Base-by-base conservation (phyloP, 2,113 vertebrate species). In the Bubo blakistoni region DNA sequence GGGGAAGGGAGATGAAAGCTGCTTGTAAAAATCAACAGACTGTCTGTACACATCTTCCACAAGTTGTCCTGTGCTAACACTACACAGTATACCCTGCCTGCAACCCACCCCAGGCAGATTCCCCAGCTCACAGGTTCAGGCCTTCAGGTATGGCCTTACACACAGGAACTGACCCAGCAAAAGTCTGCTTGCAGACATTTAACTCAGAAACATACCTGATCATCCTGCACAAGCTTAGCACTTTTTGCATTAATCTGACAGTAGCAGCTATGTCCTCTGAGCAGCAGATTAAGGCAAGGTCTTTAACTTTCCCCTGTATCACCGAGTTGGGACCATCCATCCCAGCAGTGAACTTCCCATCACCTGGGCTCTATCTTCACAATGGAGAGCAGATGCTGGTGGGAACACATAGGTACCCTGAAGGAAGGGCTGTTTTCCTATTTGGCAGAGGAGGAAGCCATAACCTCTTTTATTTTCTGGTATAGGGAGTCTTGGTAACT, bases 1-100 rank as follows among this genome's bases (percentile, higher is more conserved):
- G 61, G 69, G 84, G 65, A 94, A 92, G 86, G 51, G 73, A 96
- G 70, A 76, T 88, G 44, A 95, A 96, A 92, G 32, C 49, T 89
- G n/a, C 78, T 54, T 76, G 63, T 67, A 66, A 85, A 92, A 94
- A 73, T 70, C 73, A 89, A 74, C 52, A 42, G 22, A 27, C 49
- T 90, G 40, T 69, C 81, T 81, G 40, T 67, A 73, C 16, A 29
- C 29, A 34, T 79, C 87, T 91, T 95, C 58, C 70, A 69, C 57
- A n/a, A 87, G 30, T 40, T 61, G 22, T 80, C 62, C 62, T 90
- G 42, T 1, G 3, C 27, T 90, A 51, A 26, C 57, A 38, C 52
- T 65, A 42, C 44, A 61, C 7, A 18, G 17, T 8, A 42, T 20
- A 79, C 26, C 16, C 69, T 71, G 42, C 20, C 55, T 84, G 55